Base-by-base conservation (phyloP, 2,888 invertebrate genomes). In the Crocallis elinguaria region DNA sequence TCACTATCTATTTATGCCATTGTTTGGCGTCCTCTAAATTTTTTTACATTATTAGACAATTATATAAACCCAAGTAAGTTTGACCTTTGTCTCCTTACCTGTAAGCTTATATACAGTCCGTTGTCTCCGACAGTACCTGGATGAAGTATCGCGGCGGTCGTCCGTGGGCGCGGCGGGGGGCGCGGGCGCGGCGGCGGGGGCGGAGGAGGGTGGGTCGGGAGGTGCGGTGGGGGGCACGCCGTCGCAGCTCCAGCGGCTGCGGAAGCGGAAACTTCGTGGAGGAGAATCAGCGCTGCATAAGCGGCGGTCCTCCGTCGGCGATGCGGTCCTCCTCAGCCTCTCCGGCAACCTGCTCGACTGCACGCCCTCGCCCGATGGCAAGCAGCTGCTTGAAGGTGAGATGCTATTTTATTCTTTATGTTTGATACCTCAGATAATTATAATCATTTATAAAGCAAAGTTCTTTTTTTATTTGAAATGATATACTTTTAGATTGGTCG, bases 291-390 rank as follows among this genome's bases (percentile, higher is more conserved):
- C 94, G 63, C 82, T 94, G 36, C 93, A 94, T 77, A 98, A 98
- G 85, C 93, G 98, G 17, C 94, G 97, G 60, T 97, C 97, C 0
- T 97, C 97, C 5, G 95, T 97, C 37, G 96, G 96, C 66, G 97
- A 97, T 86, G 95, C 96, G 37, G 96, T 96, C 25, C 93, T 96
- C 55, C 93, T 97, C 51, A 96, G 96, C 64, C 94, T 97, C 46
- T 97, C 97, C 62, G 96, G 96, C 23, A 98, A 97, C 69, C 95
- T 98, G 82, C 93, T 98, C 61, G 98, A 98, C 80, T 96, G 96
- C 72, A 97, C 98, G 44, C 93, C 95, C 44, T 96, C 96, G 84
- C 96, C 97, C 1, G 96, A 96, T 67, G 95, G 94, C 64, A 92
- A 92, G 68, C 93, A 92, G 64, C 71, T 93, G 29, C 75, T 92